Evolutionary conservation across 1,140 invertebrate genomes (phyloP).

Genomic region (Scylla paramamosain): DNA sequence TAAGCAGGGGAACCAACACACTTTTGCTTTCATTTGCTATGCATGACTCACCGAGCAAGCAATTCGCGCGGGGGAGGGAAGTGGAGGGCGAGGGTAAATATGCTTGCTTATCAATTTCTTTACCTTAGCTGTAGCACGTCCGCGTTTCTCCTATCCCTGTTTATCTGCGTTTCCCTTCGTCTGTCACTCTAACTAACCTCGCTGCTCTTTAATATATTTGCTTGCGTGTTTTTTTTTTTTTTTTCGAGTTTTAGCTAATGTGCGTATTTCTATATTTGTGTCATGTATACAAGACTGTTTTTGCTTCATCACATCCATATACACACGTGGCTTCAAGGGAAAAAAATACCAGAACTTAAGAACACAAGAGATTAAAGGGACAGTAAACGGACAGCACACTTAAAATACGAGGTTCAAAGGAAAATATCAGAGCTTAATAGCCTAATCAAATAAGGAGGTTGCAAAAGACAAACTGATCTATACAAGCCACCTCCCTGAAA

Average conservation of each 20-base stretch:
- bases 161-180: background rate
- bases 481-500: no score
- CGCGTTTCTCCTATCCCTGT: background rate
- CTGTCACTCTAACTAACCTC: background rate
- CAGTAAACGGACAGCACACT: no score
- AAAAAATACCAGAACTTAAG: no score
- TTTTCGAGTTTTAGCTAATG: background rate
- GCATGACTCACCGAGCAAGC: background rate
- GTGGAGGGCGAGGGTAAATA: background rate
- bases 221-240: background rate
- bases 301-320: no score
- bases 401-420: no score
- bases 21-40: slow-evolving; percentile 14
- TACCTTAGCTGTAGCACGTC: background rate
- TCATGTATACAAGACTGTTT: no score
- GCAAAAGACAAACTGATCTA: no score
- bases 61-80: background rate
- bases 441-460: no score
- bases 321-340: no score
- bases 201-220: background rate
- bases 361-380: no score
- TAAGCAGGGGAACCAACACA: background rate
- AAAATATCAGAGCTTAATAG: no score
- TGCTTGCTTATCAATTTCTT: background rate
- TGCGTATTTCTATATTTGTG: no score